Evolutionary conservation across 2,888 invertebrate genomes (phyloP).

Genomic region (Oxytorus armatus): DNA sequence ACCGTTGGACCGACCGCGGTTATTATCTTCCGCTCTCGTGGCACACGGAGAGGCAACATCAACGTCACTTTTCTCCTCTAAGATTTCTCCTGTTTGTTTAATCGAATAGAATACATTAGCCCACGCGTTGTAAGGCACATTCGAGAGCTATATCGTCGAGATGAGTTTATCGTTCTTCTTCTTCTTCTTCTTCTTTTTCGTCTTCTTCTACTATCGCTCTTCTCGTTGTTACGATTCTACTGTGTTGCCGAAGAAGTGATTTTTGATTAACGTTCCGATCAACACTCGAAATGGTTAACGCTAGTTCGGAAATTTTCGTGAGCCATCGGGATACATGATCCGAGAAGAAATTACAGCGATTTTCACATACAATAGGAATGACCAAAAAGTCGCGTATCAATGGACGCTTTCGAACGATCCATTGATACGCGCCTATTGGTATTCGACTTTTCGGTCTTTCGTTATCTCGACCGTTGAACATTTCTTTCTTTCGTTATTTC

Average conservation of each 20-base stretch:
- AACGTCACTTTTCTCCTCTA: slow-evolving; percentile 64
- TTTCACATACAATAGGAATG: too few relatives aligned
- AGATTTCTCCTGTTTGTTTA: slow-evolving; percentile 77
- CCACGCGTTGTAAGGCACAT: slow-evolving; percentile 73
- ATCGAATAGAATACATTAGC: slow-evolving; percentile 80
- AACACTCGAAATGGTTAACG: too few relatives aligned
- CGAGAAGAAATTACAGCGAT: too few relatives aligned
- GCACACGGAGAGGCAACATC: slow-evolving; percentile 23
- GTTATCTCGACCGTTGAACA: too few relatives aligned
- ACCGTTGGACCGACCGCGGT: slow-evolving; percentile 38
- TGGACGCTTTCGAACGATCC: too few relatives aligned
- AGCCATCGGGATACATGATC: too few relatives aligned
- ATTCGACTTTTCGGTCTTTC: too few relatives aligned
- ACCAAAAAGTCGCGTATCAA: too few relatives aligned
- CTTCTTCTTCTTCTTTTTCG: not conserved
- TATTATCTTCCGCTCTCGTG: slow-evolving; percentile 38
- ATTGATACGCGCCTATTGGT: too few relatives aligned
- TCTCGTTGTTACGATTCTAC: slow-evolving; percentile 34
- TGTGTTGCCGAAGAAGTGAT: slow-evolving; percentile 9
- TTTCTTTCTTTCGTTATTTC: too few relatives aligned
- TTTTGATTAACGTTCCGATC: too few relatives aligned
- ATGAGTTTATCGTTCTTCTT: slow-evolving; percentile 6
- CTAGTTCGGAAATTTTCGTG: too few relatives aligned
- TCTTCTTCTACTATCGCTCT: not conserved
- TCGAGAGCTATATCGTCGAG: slow-evolving; percentile 9